Conservation (phyloP, 92 coral and sea anemone species). For the Siderastrea radians region DNA sequence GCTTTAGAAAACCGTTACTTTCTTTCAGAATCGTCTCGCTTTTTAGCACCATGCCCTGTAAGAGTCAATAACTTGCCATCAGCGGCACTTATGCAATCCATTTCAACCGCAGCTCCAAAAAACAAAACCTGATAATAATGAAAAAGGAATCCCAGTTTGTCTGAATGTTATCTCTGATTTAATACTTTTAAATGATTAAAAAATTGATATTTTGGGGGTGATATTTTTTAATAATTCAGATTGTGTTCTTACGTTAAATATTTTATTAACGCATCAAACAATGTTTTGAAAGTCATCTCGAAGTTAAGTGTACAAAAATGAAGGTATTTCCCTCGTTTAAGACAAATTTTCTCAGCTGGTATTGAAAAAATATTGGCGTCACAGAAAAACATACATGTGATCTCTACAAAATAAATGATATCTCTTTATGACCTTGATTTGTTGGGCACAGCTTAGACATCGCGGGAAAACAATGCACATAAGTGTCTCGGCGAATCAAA, state of each 20-base stretch:
- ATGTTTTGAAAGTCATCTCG: conserved; percentile 79
- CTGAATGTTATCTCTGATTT: conserved; percentile 48
- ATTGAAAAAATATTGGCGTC: background rate
- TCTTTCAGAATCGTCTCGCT: conserved; percentile 10
- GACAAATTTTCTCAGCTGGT: background rate
- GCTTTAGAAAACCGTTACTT: conserved; percentile 18
- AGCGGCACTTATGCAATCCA: background rate
- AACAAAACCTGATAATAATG: background rate
- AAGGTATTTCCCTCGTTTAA: background rate
- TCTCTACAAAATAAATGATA: background rate
- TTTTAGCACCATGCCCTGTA: conserved; percentile 27
- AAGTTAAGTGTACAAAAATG: conserved; percentile 81
- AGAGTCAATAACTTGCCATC: conserved; percentile 45
- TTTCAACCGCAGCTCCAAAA: background rate
- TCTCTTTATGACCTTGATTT: conserved; percentile 14
- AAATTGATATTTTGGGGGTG: conserved; percentile 53
- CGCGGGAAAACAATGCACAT: conserved; percentile 46
- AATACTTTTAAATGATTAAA: conserved; percentile 57
- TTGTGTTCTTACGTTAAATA: conserved; percentile 54
- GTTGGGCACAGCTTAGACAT: conserved; percentile 19
- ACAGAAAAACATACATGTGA: background rate
- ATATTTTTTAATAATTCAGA: conserved; percentile 58
- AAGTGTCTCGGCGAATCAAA: conserved; percentile 72
- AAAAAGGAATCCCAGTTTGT: conserved; percentile 6
- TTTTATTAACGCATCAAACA: conserved; percentile 74